Percentiles rank a stretch among this genome's conserved stretches.
These are phyloP conservation scores for Meiosimyza decipiens DNA, from an alignment of 2,888 invertebrate species.

Conservation along the genomic window DNA sequence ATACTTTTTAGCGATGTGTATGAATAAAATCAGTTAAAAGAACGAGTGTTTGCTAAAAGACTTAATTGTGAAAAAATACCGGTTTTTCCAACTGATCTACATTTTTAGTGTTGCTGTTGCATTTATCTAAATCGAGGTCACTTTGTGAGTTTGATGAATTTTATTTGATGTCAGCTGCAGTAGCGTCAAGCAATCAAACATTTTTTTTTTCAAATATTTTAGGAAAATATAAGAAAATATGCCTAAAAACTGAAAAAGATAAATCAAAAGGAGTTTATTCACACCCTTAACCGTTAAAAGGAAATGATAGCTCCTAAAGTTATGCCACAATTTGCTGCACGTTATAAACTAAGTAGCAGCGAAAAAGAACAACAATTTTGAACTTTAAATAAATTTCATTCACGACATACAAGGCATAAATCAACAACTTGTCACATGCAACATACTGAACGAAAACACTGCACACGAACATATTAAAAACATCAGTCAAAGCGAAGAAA, in stretches of 20 bases:
- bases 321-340: background rate
- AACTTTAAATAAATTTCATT: too few species aligned
- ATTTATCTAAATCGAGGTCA: conserved; percentile 3
- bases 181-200: background rate
- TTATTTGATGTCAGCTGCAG: background rate
- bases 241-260: too few species aligned
- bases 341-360: background rate
- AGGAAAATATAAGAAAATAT: too few species aligned
- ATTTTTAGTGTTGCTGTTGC: background rate
- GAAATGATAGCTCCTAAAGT: background rate
- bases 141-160: conserved; percentile 13
- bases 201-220: background rate
- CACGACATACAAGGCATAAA: conserved; percentile 8
- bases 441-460: background rate
- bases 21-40: background rate
- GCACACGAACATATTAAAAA: conserved; percentile 6
- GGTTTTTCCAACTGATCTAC: background rate
- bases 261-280: too few species aligned
- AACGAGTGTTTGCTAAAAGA: conserved; percentile 6
- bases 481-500: background rate
- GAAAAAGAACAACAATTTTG: too few species aligned
- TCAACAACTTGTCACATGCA: conserved; percentile 8
- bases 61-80: conserved; percentile 13
- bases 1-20: conserved; percentile 11
- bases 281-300: too few species aligned